Evolutionary conservation across 2,888 invertebrate genomes (phyloP), one percentile per base, ranked within the genome.

Genomic region (Drosophila antonietae): DNA sequence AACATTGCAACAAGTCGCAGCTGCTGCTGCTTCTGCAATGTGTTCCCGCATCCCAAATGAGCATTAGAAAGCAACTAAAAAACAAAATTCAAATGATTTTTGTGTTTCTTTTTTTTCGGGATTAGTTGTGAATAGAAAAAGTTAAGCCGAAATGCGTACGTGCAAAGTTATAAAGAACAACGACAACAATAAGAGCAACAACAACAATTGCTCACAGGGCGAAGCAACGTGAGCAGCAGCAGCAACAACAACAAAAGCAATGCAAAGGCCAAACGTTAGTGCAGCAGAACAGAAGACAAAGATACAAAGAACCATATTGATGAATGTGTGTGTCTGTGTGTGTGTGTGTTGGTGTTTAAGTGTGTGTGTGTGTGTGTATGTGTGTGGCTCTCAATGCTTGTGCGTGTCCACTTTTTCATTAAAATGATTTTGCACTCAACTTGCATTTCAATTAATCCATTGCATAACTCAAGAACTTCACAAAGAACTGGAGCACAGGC

Each of bases 361-460:
- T 39, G 43, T 35, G 46, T 44, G 51, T 33, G 39, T 58, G 41
- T 44, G 51, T 33, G 37, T 41, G 12, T n/a, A n/a, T 33, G 49
- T 23, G 37, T 43, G 12, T 33, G 33, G 41, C 64, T 76, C 68
- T 76, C 68, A 57, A 49, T 56, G 72, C 73, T 68, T 85, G 68
- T 86, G 83, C 87, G 80, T 81, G 80, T 71, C 73, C 47, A 70
- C 87, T 33, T 78, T 81, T 83, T 65, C 71, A 82, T 78, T 72
- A 55, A 78, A 63, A 43, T 37, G 55, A 47, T 41, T 39, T 37
- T 49, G 47, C 53, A 69, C 31, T 3, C 66, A 72, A 61, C 75
- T 72, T 84, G 87, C 84, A 82, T 87, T 82, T 84, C 72, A 87
- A 83, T 83, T 87, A 80, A 80, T 73, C 67, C 78, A 55, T 51